Percentiles rank a stretch among this genome's conserved stretches.
Evolutionary conservation across 2,888 invertebrate species (phyloP).

Genomic region (Morpho helenor): DNA sequence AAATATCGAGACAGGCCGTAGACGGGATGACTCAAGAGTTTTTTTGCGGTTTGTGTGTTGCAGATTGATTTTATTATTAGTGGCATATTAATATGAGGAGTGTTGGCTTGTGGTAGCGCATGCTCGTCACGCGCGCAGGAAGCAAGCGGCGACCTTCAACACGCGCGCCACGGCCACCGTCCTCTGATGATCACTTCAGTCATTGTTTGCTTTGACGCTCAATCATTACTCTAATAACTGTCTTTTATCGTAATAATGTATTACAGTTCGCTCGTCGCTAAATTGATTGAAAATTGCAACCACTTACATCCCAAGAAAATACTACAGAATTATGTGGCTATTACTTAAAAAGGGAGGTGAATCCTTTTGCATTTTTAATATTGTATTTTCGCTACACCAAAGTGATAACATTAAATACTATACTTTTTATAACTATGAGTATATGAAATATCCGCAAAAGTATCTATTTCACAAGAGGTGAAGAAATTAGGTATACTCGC

Average conservation of each 20-base stretch:
- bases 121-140: conserved; percentile 76
- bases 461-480: no score
- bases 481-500: no score
- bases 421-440: no score
- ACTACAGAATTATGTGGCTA: no score
- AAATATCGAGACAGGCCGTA: conserved; percentile 9
- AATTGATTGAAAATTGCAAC: conserved; percentile 4
- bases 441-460: no score
- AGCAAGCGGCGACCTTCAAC: conserved; percentile 65
- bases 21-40: conserved; percentile 12
- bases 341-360: no score
- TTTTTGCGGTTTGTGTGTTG: conserved; percentile 19
- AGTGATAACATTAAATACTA: no score
- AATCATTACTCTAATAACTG: conserved; percentile 19
- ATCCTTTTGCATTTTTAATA: no score
- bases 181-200: conserved; percentile 42
- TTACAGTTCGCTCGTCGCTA: conserved; percentile 5
- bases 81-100: conserved; percentile 19
- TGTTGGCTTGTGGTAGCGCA: conserved; percentile 34
- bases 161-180: conserved; percentile 64
- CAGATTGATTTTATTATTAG: conserved; percentile 10
- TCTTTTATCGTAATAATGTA: conserved; percentile 17
- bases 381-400: no score
- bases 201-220: conserved; percentile 48
- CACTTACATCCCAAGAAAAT: neutral